Conservation (phyloP, 2,888 invertebrate genomes). For the Villa cingulata region DNA sequence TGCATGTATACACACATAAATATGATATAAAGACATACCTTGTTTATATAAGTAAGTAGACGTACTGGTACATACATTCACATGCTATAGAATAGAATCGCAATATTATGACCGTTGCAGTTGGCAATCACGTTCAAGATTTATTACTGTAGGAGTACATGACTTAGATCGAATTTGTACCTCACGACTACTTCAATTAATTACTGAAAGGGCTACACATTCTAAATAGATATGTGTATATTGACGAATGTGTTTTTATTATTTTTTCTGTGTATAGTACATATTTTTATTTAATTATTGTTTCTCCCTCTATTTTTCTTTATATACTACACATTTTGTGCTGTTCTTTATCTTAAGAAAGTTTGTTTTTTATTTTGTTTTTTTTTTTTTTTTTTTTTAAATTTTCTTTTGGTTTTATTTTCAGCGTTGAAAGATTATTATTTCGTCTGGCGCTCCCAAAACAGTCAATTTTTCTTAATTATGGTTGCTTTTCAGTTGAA, state of each 20-base stretch:
- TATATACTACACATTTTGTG: no score
- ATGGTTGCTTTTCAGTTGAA: neutral
- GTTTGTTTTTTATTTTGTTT: neutral
- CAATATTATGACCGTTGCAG: neutral
- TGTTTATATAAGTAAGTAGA: no score
- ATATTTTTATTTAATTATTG: no score
- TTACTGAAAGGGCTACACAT: neutral
- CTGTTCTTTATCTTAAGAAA: no score
- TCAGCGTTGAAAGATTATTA: neutral
- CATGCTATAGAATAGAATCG: no score
- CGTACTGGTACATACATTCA: no score
- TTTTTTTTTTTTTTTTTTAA: neutral
- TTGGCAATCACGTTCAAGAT: neutral
- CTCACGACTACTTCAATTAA: neutral
- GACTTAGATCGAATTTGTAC: neutral
- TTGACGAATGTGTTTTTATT: neutral
- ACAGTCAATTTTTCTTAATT: neutral
- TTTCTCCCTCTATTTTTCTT: no score
- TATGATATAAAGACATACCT: no score
- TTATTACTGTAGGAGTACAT: neutral
- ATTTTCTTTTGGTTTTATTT: no score
- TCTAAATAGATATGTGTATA: neutral
- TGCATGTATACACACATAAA: no score
- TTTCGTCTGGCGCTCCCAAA: neutral
- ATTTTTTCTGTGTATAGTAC: no score